Evolutionary conservation across 2,113 vertebrate genomes (phyloP), one percentile per base, ranked within the genome.

Genomic region (Acrocephalus kingi): DNA sequence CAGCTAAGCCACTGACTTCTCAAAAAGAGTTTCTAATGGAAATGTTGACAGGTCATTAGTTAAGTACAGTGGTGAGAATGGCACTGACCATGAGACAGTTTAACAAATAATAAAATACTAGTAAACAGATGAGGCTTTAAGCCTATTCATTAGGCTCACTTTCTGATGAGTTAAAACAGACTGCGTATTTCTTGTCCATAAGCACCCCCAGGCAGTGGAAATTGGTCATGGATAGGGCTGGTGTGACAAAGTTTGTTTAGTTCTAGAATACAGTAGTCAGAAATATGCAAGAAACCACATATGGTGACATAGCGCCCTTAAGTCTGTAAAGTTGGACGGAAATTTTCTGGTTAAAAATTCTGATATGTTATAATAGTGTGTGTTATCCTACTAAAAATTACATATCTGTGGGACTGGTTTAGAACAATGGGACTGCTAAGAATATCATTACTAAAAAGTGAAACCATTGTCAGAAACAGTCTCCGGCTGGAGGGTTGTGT

Each of bases 351-450:
- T 94, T 95, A 97, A 96, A 96, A 96, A 84, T 90, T 71, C 74
- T 77, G 62, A 64, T 91, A 82, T 73, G 78, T 94, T 94, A 81
- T 74, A 93, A 96, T 90, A 82, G 89, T 41, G 61, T 78, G 46
- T 85, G 83, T 94, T 96, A 96, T 90, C 89, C 96, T 58, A 89
- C 90, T 96, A 94, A 96, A 97, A 97, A 97, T 95, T 93, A 97
- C 97, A 95, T 97, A 97, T 97, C 93, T 97, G 91, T 97, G 94
- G 84, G 94, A 97, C 96, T 92, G 79, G 69, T 92, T 94, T 84
- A 93, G 88, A 97, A 96, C 91, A 95, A 93, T 96, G 76, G 71
- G 43, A 77, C 85, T 96, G 95, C 87, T 95, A 96, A 83, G 86
- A 97, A 96, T 96, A 95, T 97, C 59, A 84, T 95, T 97, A 91